phyloP scores from a whole-genome alignment of 2,888 invertebrate species.

The Stenoptilia bipunctidactyla region DNA sequence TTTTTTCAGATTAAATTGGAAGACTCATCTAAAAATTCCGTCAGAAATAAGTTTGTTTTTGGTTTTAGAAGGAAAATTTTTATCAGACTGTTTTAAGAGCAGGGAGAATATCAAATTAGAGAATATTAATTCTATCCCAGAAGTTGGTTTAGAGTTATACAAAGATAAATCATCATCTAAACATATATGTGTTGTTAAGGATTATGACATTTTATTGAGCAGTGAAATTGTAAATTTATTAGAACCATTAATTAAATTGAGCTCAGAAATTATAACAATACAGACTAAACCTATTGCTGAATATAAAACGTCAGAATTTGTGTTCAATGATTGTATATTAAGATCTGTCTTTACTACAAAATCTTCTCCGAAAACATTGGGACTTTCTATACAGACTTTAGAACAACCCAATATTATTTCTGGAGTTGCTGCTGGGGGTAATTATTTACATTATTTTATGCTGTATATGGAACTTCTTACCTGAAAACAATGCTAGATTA shows the following conservation, averaged over 20 bases:
- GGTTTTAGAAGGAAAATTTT: constrained; percentile 50
- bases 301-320: constrained; percentile 32
- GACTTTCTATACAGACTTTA: constrained; percentile 31
- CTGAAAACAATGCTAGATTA: too few relatives aligned
- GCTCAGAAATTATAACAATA: constrained; percentile 37
- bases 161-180: constrained; percentile 26
- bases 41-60: constrained; percentile 33
- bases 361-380: constrained; percentile 15
- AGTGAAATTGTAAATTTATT: constrained; percentile 48
- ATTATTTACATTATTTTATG: too few relatives aligned
- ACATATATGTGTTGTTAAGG: constrained; percentile 42
- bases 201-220: constrained; percentile 43
- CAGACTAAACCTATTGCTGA: constrained; percentile 48
- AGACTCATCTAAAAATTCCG: constrained; percentile 21
- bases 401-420: constrained; percentile 63
- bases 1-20: constrained; percentile 37
- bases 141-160: constrained; percentile 38
- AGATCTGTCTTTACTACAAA: constrained; percentile 32
- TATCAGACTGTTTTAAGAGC: constrained; percentile 34
- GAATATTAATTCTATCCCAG: constrained; percentile 32
- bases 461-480: too few relatives aligned
- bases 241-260: constrained; percentile 29
- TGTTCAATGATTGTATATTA: constrained; percentile 30
- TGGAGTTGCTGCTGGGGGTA: constrained; percentile 62
- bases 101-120: constrained; percentile 25